These are phyloP conservation scores for Amblyteles armatorius DNA, from an alignment of 2,888 invertebrate genomes.

Conservation along the genomic window DNA sequence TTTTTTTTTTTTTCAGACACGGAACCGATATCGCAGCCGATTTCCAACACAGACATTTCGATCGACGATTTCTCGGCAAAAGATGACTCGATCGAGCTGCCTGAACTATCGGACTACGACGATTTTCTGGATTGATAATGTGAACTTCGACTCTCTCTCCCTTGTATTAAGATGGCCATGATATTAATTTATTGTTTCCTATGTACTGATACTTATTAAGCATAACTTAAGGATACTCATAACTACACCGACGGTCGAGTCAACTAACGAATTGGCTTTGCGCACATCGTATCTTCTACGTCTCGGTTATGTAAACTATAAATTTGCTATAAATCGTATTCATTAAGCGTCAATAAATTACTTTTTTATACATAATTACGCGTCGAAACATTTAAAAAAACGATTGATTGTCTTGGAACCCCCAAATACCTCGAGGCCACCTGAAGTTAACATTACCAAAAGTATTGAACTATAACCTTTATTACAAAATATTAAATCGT, in stretches of 20 bases:
- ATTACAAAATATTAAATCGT: no score
- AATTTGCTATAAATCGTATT: background rate
- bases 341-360: background rate
- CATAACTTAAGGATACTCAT: background rate
- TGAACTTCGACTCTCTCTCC: background rate
- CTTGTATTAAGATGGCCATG: background rate
- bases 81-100: background rate
- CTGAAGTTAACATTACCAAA: no score
- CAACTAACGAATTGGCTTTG: background rate
- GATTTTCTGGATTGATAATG: background rate
- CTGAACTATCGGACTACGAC: background rate
- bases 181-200: conserved; percentile 1
- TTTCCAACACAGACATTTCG: background rate
- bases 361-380: no score
- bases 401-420: no score
- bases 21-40: conserved; percentile 21
- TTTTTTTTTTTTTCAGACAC: conserved; percentile 28
- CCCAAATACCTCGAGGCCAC: no score
- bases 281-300: background rate
- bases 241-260: background rate
- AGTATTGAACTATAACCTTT: no score
- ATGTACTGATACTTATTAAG: conserved; percentile 11
- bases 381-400: no score
- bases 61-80: background rate
- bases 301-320: background rate